Base-by-base conservation (phyloP, 2,113 vertebrate genomes). In the Riparia riparia region DNA sequence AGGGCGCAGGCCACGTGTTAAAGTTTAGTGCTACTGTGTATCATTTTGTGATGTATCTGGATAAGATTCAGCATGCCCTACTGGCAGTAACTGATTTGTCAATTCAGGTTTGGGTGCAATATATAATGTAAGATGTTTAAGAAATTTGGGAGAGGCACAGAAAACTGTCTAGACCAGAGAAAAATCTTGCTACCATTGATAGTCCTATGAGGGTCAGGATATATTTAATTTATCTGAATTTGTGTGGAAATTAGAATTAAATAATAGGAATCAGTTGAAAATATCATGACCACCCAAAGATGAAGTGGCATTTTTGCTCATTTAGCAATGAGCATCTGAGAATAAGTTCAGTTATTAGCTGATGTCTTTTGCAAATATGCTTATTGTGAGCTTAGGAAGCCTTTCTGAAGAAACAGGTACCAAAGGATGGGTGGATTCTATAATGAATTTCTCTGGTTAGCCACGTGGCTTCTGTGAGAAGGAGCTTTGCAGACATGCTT, bases 1-100 rank as follows among this genome's bases (percentile, higher is more conserved):
- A 44, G 22, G 29, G 26, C 41, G 14, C 49, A 83, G 12, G 9
- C 8, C 24, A 17, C 0, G 0, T 2, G 0, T 41, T 72, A 42
- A 71, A 64, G 4, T 8, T 77, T 20, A 34, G 41, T 51, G 49
- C 18, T 65, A 21, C 29, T 41, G 28, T 57, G 61, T 47, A 24
- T 29, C 9, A 57, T 61, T 66, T 21, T 71, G 13, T 72, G 15
- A n/a, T 53, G 6, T 21, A 61, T 37, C 32, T 86, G 32, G 71
- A 10, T 45, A 42, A 78, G 19, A 50, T 82, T 85, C 60, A 39
- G 37, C 56, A 34, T 20, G 15, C 9, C 12, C 42, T 53, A 4
- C 28, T 89, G 58, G 13, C 31, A 77, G 45, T 86, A 86, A 34
- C 39, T 64, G 56, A 74, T 16, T 42, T 79, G 44, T 24, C 51